Conservation (phyloP, 2,797 vertebrate genomes). For the Lates japonicus region DNA sequence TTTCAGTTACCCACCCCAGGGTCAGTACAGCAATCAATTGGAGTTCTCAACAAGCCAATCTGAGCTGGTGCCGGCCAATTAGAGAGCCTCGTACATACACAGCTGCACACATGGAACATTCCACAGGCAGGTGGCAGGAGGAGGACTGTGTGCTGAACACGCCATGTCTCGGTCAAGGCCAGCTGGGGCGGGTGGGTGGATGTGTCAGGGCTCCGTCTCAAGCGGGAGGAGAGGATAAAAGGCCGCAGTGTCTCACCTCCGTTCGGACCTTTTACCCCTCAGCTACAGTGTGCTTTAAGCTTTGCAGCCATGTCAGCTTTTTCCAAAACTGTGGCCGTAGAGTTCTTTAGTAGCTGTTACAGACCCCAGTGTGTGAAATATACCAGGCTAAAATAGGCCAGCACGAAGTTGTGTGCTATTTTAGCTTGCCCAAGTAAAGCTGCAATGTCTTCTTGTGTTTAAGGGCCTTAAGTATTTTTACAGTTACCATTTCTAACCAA, state of each 20-base stretch:
- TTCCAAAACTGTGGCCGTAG: slow-evolving; percentile 17
- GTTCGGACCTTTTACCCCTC: background rate
- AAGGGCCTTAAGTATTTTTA: slow-evolving; percentile 28
- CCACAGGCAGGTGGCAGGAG: slow-evolving; percentile 70
- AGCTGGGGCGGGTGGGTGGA: slow-evolving; percentile 13
- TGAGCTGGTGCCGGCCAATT: slow-evolving; percentile 61
- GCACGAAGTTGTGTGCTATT: background rate
- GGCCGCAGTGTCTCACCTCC: background rate
- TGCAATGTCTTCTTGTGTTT: slow-evolving; percentile 5
- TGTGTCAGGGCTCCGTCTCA: slow-evolving; percentile 17
- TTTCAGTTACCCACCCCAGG: slow-evolving; percentile 42
- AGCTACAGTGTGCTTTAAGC: background rate
- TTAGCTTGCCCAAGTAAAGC: background rate
- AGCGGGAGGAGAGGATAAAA: slow-evolving; percentile 6
- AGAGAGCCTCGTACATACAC: slow-evolving; percentile 50
- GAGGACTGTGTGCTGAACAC: slow-evolving; percentile 14
- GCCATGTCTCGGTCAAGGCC: slow-evolving; percentile 42
- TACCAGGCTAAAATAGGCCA: background rate
- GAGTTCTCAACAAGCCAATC: slow-evolving; percentile 58
- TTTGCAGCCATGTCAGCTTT: slow-evolving; percentile 34
- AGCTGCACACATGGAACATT: slow-evolving; percentile 75
- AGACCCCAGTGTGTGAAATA: slow-evolving; percentile 13
- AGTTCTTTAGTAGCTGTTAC: slow-evolving; percentile 4
- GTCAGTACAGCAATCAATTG: slow-evolving; percentile 62
- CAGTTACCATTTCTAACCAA: slow-evolving; percentile 20